Evolutionary conservation across 1,140 invertebrate species (phyloP).

Genomic region (Condylostylus longicornis): DNA sequence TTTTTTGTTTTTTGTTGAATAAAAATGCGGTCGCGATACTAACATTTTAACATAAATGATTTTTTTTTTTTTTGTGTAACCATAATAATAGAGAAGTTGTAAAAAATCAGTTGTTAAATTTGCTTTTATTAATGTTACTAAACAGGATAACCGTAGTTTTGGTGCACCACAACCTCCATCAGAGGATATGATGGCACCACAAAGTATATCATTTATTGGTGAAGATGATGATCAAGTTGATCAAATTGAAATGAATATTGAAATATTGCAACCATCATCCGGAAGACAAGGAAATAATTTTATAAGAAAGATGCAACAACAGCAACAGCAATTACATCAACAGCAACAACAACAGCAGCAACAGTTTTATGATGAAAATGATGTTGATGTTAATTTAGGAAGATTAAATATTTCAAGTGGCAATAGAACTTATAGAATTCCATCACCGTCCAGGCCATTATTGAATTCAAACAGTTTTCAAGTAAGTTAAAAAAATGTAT

Average conservation of each 20-base stretch:
- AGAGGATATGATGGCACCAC: constrained; percentile 69
- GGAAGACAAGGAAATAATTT: too few species aligned
- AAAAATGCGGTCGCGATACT: too few species aligned
- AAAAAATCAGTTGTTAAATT: too few species aligned
- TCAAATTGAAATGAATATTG: constrained; percentile 28
- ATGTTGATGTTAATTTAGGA: constrained; percentile 45
- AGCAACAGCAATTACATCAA: constrained; percentile 18
- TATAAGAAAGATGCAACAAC: constrained; percentile 21
- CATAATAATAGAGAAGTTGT: too few species aligned
- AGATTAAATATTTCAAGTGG: constrained; percentile 71
- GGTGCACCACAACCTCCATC: constrained; percentile 49
- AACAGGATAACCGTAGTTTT: constrained; percentile 15
- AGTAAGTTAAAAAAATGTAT: constrained; percentile 31
- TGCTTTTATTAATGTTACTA: too few species aligned
- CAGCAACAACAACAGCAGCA: constrained; percentile 13
- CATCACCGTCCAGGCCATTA: constrained; percentile 57
- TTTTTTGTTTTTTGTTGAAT: too few species aligned
- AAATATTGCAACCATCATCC: constrained; percentile 27
- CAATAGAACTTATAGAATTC: constrained; percentile 72
- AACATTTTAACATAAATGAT: too few species aligned
- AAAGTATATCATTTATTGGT: constrained; percentile 83
- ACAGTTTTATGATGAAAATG: constrained; percentile 32
- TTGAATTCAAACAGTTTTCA: constrained; percentile 58
- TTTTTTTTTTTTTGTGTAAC: too few species aligned
- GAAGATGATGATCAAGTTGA: constrained; percentile 37